phyloP scores from a whole-genome alignment of 2,797 vertebrate species.

The Lacerta viridis region DNA sequence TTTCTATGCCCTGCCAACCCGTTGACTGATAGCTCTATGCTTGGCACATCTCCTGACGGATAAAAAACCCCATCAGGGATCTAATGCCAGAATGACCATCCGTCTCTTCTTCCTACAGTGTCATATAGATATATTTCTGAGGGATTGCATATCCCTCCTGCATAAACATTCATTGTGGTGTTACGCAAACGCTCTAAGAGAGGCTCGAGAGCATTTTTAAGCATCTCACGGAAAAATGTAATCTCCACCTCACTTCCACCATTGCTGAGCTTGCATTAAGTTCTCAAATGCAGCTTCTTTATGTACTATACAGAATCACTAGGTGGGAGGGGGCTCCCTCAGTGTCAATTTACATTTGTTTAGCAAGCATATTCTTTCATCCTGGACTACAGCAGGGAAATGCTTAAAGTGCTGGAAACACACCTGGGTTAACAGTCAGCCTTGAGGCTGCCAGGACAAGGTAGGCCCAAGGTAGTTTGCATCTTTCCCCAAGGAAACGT shows the following conservation, averaged over 20 bases:
- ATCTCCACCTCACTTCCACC: neutral
- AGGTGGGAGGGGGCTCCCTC: neutral
- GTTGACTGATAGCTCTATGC: slow-evolving; percentile 3
- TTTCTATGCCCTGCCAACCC: slow-evolving; percentile 2
- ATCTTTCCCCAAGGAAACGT: neutral
- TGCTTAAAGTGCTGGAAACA: neutral
- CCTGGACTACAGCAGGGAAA: neutral
- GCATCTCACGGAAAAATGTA: neutral
- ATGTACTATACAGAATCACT: neutral
- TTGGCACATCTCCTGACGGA: neutral
- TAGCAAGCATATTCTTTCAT: neutral
- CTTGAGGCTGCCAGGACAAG: neutral
- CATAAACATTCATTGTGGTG: neutral
- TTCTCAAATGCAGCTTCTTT: neutral
- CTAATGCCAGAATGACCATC: neutral
- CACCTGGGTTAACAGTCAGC: neutral
- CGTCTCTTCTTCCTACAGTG: neutral
- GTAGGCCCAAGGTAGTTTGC: neutral
- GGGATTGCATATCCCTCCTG: neutral
- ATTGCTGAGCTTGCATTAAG: neutral
- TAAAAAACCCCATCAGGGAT: neutral
- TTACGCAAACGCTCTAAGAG: neutral
- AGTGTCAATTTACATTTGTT: neutral
- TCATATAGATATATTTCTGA: neutral
- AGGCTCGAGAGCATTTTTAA: neutral